These are phyloP conservation scores for Dipus sagitta DNA, from an alignment of 2,797 vertebrate species.

Conservation along the genomic window DNA sequence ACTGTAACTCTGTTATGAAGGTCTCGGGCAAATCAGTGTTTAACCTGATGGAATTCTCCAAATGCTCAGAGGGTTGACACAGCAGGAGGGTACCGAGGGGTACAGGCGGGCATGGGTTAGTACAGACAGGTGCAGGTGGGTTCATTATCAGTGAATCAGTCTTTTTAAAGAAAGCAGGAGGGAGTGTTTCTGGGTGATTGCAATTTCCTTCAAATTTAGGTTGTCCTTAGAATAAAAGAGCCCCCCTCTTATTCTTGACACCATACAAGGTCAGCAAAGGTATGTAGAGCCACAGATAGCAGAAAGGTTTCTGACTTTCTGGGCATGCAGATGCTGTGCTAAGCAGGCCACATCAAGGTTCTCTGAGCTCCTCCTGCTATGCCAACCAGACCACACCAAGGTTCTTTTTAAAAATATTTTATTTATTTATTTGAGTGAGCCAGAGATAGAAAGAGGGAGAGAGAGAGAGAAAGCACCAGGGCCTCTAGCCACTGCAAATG, in stretches of 20 bases:
- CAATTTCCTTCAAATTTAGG: slow-evolving; percentile 79
- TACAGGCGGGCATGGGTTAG: neutral
- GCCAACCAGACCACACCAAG: too few species aligned
- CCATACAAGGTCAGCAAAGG: rapidly evolving
- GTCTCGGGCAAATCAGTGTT: slow-evolving; percentile 79
- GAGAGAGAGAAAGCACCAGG: too few species aligned
- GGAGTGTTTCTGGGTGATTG: slow-evolving; percentile 75
- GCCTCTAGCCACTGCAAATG: too few species aligned
- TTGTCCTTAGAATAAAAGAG: neutral
- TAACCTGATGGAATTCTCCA: slow-evolving; percentile 70
- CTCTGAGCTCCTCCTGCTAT: neutral
- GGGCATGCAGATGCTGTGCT: too few species aligned
- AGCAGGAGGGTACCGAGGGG: slow-evolving; percentile 62
- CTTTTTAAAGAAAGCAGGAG: slow-evolving; percentile 59
- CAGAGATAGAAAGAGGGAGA: too few species aligned
- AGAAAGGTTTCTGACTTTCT: neutral
- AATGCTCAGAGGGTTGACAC: slow-evolving; percentile 68
- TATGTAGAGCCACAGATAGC: rapidly evolving
- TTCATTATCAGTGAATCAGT: slow-evolving; percentile 37
- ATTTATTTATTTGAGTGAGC: too few species aligned
- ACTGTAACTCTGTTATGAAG: slow-evolving; percentile 70
- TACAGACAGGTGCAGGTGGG: slow-evolving; percentile 10
- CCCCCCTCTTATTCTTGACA: neutral
- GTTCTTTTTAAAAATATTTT: too few species aligned
- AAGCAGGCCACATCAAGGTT: neutral